A percentile compares a stretch with the other conserved stretches of the same genome.
Evolutionary conservation across 2,797 vertebrate genomes (phyloP).

Genomic region (Xerus rutilus): DNA sequence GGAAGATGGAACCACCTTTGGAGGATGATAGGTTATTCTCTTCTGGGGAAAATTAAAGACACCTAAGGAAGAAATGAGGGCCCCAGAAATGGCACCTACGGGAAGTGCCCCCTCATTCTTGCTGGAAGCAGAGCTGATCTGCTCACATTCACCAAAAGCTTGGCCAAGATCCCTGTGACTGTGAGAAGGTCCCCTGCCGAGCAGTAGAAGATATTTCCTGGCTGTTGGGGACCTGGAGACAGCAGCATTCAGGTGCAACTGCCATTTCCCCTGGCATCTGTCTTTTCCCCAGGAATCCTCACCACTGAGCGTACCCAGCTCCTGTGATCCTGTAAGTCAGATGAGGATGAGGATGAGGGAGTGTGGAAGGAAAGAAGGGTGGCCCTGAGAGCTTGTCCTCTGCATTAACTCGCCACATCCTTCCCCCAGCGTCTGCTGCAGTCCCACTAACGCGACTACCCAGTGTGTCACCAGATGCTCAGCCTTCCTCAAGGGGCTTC

Average conservation of each 20-base stretch:
- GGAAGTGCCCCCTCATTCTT: neutral
- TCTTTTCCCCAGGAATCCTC: neutral
- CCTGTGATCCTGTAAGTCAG: conserved; percentile 43
- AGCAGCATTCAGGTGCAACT: neutral
- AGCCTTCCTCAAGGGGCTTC: neutral
- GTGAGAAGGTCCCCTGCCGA: neutral
- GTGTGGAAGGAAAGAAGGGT: neutral
- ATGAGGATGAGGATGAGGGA: conserved; percentile 36
- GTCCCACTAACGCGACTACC: neutral
- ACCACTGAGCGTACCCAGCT: neutral
- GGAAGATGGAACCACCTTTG: neutral
- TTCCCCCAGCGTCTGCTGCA: neutral
- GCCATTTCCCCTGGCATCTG: neutral
- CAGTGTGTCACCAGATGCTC: neutral
- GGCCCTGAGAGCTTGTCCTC: neutral
- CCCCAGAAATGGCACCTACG: neutral
- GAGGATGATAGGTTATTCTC: neutral
- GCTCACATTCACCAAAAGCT: accelerated
- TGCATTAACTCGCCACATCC: accelerated
- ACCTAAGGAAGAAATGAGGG: neutral
- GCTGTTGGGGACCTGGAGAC: too few species aligned
- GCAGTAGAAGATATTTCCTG: neutral
- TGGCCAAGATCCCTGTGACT: neutral
- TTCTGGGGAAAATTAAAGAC: neutral
- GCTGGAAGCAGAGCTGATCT: neutral